phyloP scores from a whole-genome alignment of 1,140 invertebrate species.

The Drosophila ironensis region DNA sequence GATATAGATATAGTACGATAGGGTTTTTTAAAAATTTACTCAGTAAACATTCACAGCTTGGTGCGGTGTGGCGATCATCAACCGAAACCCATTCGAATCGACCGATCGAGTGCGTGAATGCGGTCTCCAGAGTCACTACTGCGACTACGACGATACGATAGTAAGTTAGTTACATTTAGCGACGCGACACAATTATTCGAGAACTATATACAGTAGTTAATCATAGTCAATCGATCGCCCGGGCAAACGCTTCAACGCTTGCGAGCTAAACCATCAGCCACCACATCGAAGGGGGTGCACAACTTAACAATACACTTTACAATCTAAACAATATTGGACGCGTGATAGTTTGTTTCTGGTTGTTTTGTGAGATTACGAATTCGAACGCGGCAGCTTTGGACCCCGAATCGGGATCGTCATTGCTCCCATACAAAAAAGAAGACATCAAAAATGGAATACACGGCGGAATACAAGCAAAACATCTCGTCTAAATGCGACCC shows the following conservation, averaged over 20 bases:
- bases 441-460: slow-evolving; percentile 58
- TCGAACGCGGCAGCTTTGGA: slow-evolving; percentile 24
- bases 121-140: slow-evolving; percentile 56
- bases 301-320: slow-evolving; percentile 50
- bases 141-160: slow-evolving; percentile 32
- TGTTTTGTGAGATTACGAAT: slow-evolving; percentile 55
- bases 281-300: slow-evolving; percentile 17
- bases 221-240: slow-evolving; percentile 37
- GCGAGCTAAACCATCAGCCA: neutral
- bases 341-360: slow-evolving; percentile 34
- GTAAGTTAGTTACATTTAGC: slow-evolving; percentile 59
- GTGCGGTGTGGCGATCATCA: slow-evolving; percentile 60
- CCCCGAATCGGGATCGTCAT: slow-evolving; percentile 11
- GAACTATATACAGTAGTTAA: slow-evolving; percentile 61
- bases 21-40: slow-evolving; percentile 65
- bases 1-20: neutral
- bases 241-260: slow-evolving; percentile 67
- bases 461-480: slow-evolving; percentile 7
- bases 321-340: slow-evolving; percentile 58
- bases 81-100: slow-evolving; percentile 53
- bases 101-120: slow-evolving; percentile 57
- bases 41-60: slow-evolving; percentile 79
- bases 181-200: slow-evolving; percentile 32
- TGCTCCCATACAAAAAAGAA: slow-evolving; percentile 20
- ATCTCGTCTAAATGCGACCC: slow-evolving; percentile 57